Evolutionary conservation across 2,797 vertebrate species (phyloP).

Genomic region (Eulemur coronatus): DNA sequence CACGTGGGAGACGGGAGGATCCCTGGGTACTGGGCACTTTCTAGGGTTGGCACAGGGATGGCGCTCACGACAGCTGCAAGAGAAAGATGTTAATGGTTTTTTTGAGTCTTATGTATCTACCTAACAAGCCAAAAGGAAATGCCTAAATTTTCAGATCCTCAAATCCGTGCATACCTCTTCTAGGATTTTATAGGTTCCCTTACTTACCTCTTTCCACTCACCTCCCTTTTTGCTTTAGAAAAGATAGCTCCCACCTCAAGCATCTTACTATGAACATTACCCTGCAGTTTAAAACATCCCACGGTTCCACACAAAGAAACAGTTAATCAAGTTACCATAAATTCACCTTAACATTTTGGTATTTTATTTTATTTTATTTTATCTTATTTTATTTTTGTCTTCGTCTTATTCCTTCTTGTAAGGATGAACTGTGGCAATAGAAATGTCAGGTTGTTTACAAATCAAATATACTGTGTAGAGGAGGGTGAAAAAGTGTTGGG

Average conservation of each 20-base stretch:
- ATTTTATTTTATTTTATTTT: not conserved
- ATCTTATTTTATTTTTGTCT: not conserved
- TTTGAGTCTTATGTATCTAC: rapidly evolving
- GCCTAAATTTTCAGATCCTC: not conserved
- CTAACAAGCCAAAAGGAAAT: not conserved
- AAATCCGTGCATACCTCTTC: not conserved
- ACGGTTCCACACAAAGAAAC: not conserved
- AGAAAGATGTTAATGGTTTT: conserved; percentile 12
- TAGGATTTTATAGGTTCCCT: not conserved
- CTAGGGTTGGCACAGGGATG: conserved; percentile 94
- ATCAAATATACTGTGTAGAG: not conserved
- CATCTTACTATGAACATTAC: not conserved
- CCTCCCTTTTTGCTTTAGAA: not conserved
- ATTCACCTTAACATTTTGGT: not conserved
- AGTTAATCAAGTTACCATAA: not conserved
- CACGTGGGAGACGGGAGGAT: conserved; percentile 95
- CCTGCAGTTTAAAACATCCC: not conserved
- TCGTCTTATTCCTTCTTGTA: not conserved
- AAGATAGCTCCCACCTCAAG: not conserved
- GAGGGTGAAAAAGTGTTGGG: not conserved
- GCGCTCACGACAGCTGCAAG: conserved; percentile 93
- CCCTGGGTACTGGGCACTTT: conserved; percentile 94
- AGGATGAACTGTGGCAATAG: not conserved
- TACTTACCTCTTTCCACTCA: not conserved
- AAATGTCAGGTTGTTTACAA: not conserved